Evolutionary conservation across 2,113 vertebrate genomes (phyloP).

Genomic region (Phalacrocorax pelagicus): DNA sequence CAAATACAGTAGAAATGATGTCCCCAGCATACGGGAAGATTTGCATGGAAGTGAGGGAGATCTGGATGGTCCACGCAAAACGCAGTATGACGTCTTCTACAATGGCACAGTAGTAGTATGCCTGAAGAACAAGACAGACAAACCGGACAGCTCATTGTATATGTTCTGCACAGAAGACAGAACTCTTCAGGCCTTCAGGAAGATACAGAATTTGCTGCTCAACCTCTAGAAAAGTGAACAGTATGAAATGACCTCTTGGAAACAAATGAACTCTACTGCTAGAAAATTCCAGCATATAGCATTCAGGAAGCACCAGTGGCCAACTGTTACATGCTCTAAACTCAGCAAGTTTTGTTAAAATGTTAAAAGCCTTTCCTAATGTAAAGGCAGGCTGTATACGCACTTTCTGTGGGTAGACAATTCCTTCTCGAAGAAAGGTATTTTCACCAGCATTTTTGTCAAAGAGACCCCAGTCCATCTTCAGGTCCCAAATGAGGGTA

Average conservation of each 20-base stretch:
- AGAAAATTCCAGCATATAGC: background rate
- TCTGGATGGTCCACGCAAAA: conserved; percentile 95
- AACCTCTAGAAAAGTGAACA: accelerated
- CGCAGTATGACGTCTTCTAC: conserved; percentile 94
- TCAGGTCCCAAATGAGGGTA: conserved; percentile 98
- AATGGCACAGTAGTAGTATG: conserved; percentile 99
- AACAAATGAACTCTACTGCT: background rate
- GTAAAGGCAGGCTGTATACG: background rate
- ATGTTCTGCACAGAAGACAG: background rate
- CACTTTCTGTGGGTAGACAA: conserved; percentile 98
- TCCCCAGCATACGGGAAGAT: conserved; percentile 79
- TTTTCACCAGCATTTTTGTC: conserved; percentile 96
- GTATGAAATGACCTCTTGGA: background rate
- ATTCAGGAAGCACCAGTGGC: background rate
- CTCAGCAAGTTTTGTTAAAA: background rate
- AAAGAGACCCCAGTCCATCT: conserved; percentile 99
- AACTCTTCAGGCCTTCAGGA: background rate
- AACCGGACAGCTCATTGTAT: background rate
- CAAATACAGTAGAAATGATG: conserved; percentile 90
- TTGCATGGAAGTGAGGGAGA: conserved; percentile 84
- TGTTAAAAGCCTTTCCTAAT: background rate
- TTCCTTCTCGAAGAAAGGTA: conserved; percentile 96
- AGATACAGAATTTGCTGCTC: background rate
- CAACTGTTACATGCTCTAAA: background rate
- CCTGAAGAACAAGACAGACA: conserved; percentile 73